Percentiles rank a stretch among this genome's conserved stretches.
Conservation (phyloP, 1,140 invertebrate species). For the Triops longicaudatus region DNA sequence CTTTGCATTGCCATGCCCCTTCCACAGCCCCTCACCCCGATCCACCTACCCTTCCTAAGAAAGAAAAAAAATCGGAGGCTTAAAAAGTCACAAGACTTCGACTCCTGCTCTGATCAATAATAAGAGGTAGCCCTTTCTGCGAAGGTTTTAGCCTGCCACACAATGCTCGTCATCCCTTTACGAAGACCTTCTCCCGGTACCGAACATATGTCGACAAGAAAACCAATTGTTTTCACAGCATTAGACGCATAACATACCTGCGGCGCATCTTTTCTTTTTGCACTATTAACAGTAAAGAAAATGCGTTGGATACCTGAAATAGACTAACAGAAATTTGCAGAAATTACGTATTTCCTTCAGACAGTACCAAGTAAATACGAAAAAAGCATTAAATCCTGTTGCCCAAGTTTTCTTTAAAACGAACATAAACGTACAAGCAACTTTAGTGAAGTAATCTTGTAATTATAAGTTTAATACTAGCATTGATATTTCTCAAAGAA, state of each 20-base stretch:
- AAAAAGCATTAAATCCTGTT: neutral
- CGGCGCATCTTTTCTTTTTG: neutral
- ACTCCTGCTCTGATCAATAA: conserved; percentile 14
- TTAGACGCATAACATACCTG: neutral
- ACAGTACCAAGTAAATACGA: too few relatives aligned
- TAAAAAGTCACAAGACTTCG: conserved; percentile 11
- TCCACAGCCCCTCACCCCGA: neutral
- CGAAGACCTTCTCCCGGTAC: neutral
- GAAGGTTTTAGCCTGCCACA: neutral
- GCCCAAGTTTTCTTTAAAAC: too few relatives aligned
- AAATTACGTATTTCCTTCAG: too few relatives aligned
- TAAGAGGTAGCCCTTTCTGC: conserved; percentile 4
- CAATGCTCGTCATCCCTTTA: neutral
- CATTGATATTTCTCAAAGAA: neutral
- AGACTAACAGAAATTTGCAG: too few relatives aligned
- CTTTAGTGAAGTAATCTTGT: too few relatives aligned
- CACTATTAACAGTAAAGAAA: neutral
- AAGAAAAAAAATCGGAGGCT: neutral
- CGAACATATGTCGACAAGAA: conserved; percentile 11
- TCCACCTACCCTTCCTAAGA: neutral
- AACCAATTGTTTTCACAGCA: neutral
- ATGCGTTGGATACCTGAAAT: too few relatives aligned
- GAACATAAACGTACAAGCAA: too few relatives aligned
- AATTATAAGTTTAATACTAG: too few relatives aligned
- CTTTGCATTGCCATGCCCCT: neutral